Conservation (phyloP, 2,888 invertebrate genomes). For the Azorinus chamasolen region DNA sequence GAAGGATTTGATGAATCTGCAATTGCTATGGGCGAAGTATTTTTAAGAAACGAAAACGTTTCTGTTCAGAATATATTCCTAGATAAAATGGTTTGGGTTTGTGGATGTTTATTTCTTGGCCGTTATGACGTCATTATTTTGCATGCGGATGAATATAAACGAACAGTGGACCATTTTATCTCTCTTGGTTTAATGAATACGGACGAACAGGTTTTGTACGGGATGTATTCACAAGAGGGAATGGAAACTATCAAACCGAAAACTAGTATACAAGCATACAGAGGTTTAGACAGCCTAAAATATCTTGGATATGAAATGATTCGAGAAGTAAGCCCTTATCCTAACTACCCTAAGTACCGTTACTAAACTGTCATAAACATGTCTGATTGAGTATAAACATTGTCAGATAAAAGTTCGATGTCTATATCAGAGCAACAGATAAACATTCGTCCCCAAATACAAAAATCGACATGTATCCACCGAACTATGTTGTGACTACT, state of each 20-base stretch:
- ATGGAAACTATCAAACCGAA: slow-evolving; percentile 35
- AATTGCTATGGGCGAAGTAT: slow-evolving; percentile 39
- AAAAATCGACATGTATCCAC: too few species aligned
- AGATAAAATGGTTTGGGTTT: slow-evolving; percentile 62
- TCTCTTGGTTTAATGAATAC: slow-evolving; percentile 43
- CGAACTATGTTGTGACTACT: too few species aligned
- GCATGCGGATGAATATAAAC: slow-evolving; percentile 41
- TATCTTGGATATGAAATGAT: slow-evolving; percentile 48
- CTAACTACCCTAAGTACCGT: too few species aligned
- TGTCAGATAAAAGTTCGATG: too few species aligned
- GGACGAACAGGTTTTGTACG: slow-evolving; percentile 59
- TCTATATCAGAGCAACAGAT: too few species aligned
- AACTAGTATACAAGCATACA: slow-evolving; percentile 48
- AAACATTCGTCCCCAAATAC: too few species aligned
- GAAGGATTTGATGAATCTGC: slow-evolving; percentile 28
- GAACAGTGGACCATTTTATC: slow-evolving; percentile 51
- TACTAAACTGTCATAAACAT: too few species aligned
- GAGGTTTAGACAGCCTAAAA: slow-evolving; percentile 34
- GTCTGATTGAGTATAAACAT: too few species aligned
- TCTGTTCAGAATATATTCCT: slow-evolving; percentile 47
- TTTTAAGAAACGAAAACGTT: neutral
- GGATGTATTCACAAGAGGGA: slow-evolving; percentile 49
- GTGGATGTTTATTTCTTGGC: slow-evolving; percentile 55
- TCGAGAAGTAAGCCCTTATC: too few species aligned
- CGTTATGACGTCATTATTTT: slow-evolving; percentile 26